These are phyloP conservation scores for Andricus curvator DNA, from an alignment of 2,888 invertebrate genomes.

Conservation along the genomic window DNA sequence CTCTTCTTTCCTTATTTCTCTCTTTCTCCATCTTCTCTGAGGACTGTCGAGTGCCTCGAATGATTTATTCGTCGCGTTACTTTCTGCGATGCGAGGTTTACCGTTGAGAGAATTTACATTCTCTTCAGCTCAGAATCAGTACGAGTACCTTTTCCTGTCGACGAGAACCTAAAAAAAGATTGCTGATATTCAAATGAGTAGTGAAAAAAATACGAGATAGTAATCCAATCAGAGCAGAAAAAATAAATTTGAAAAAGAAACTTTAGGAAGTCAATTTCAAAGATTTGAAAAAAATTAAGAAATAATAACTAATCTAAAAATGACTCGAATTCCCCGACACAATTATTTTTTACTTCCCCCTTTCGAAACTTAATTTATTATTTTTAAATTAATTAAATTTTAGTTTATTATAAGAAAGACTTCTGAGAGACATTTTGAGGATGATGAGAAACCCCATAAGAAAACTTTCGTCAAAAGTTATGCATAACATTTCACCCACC, in stretches of 20 bases:
- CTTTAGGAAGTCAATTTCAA: neutral
- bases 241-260: neutral
- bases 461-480: conserved; percentile 44
- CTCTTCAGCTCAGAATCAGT: conserved; percentile 3
- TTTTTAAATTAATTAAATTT: neutral
- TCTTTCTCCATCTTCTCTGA: conserved; percentile 48
- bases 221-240: neutral
- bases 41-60: conserved; percentile 59
- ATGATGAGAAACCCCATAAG: conserved; percentile 38
- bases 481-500: conserved; percentile 58
- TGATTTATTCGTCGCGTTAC: conserved; percentile 70
- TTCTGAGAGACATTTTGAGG: conserved; percentile 13
- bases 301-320: no score
- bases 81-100: conserved; percentile 21
- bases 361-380: neutral
- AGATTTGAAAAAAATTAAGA: neutral
- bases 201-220: neutral
- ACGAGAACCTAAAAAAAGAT: neutral
- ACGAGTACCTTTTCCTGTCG: conserved; percentile 7
- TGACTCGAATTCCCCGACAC: no score
- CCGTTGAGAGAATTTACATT: conserved; percentile 23
- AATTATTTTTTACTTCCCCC: no score
- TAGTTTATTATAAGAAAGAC: neutral
- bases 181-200: conserved; percentile 10
- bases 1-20: conserved; percentile 51